Conservation (phyloP, 1,140 invertebrate genomes). For the Palaemon carinicauda region DNA sequence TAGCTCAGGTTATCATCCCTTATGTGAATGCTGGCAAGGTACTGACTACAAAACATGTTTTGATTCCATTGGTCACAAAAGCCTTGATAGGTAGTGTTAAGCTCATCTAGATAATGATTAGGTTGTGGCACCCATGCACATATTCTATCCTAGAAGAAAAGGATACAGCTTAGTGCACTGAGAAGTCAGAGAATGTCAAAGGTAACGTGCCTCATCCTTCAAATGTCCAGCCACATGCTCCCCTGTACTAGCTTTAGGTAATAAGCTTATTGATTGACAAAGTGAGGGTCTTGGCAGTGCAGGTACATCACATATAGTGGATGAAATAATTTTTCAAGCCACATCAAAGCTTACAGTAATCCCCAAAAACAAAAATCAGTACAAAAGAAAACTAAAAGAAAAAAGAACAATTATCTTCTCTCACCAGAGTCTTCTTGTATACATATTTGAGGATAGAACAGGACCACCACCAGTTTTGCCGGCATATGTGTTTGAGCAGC, state of each 20-base stretch:
- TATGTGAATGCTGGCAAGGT: background rate
- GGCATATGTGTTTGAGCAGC: too few species aligned
- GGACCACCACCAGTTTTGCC: too few species aligned
- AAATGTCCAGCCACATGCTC: background rate
- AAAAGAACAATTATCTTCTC: background rate
- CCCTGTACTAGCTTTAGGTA: background rate
- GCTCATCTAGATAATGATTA: too few species aligned
- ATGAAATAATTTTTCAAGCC: background rate
- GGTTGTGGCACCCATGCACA: too few species aligned
- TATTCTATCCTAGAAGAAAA: slow-evolving; percentile 23
- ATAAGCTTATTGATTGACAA: slow-evolving; percentile 26
- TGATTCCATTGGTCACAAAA: background rate
- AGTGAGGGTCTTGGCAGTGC: background rate
- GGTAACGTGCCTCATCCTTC: background rate
- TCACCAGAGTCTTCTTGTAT: background rate
- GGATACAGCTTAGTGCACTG: slow-evolving; percentile 12
- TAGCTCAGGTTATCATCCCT: background rate
- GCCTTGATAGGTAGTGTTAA: slow-evolving; percentile 15
- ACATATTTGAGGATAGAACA: background rate
- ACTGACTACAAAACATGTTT: background rate
- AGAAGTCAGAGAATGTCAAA: background rate
- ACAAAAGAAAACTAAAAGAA: background rate
- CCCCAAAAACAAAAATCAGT: too few species aligned
- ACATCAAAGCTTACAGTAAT: background rate
- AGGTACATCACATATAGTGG: background rate